Evolutionary conservation across 2,888 invertebrate species (phyloP).

Genomic region (Dorcus parallelipipedus): DNA sequence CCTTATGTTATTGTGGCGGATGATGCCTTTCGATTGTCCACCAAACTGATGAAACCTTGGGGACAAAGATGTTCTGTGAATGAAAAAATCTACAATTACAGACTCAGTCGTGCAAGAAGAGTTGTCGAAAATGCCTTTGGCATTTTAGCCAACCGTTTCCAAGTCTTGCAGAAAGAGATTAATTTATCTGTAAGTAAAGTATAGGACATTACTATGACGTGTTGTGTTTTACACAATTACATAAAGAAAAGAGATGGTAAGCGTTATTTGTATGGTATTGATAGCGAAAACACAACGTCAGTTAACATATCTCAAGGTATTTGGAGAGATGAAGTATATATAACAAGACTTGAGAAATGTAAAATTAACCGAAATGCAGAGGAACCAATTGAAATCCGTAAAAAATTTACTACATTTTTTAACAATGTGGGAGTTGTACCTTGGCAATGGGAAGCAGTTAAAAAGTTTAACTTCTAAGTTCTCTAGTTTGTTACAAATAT

Average conservation of each 20-base stretch:
- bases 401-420: not conserved
- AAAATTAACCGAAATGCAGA: not conserved
- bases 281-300: constrained; percentile 1
- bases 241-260: constrained; percentile 6
- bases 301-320: constrained; percentile 3
- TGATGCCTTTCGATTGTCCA: not conserved
- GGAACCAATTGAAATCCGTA: not conserved
- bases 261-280: constrained; percentile 5
- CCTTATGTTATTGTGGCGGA: not conserved
- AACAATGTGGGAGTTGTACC: not conserved
- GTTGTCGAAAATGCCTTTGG: constrained; percentile 2
- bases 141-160: not conserved
- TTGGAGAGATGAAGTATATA: constrained; percentile 6
- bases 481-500: not conserved
- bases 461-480: constrained; percentile 8
- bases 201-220: not conserved
- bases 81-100: no score
- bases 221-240: constrained; percentile 9
- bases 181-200: not conserved
- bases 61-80: no score
- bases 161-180: constrained; percentile 1
- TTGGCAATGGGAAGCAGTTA: constrained; percentile 7
- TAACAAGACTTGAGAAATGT: not conserved
- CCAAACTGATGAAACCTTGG: not conserved
- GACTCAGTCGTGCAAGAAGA: not conserved